Percentiles rank a stretch among this genome's conserved stretches.
These are phyloP conservation scores for Drosophila rubida DNA, from an alignment of 2,888 invertebrate species.

Conservation along the genomic window DNA sequence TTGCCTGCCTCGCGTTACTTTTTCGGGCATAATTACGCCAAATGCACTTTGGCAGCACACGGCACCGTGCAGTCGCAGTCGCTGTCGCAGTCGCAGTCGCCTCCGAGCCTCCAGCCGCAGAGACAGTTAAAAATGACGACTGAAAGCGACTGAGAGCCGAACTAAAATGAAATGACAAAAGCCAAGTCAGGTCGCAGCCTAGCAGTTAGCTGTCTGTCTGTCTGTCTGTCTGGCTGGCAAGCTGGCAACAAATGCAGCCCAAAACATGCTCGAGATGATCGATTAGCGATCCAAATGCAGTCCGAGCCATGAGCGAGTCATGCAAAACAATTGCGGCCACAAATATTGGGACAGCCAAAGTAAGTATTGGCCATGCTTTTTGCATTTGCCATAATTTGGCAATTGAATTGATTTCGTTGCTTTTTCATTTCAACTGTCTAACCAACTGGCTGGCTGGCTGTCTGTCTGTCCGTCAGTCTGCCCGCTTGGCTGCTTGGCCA, in stretches of 20 bases:
- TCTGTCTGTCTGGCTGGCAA: neutral
- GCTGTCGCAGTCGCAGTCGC: constrained; percentile 57
- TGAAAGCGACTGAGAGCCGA: constrained; percentile 28
- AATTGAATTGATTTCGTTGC: constrained; percentile 68
- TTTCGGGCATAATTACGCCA: constrained; percentile 76
- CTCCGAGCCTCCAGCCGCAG: constrained; percentile 40
- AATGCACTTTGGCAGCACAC: constrained; percentile 54
- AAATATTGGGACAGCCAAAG: constrained; percentile 71
- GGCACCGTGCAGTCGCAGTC: constrained; percentile 56
- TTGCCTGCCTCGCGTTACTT: constrained; percentile 60
- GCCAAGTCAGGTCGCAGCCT: constrained; percentile 34
- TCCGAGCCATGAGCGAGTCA: constrained; percentile 54
- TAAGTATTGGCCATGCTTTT: constrained; percentile 65
- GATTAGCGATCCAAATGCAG: constrained; percentile 72
- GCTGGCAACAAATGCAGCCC: constrained; percentile 12
- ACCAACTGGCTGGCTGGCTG: constrained; percentile 3
- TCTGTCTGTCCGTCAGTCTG: neutral
- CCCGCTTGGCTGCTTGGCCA: constrained; percentile 48
- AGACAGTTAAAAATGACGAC: constrained; percentile 74
- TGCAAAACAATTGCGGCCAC: constrained; percentile 75
- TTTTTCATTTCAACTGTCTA: constrained; percentile 22
- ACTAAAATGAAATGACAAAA: constrained; percentile 63
- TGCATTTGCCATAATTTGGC: constrained; percentile 74
- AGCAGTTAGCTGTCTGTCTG: too few species aligned
- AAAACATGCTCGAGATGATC: constrained; percentile 70